These are phyloP conservation scores for Gymnocypris eckloni DNA, from an alignment of 2,797 vertebrate genomes.

Conservation along the genomic window DNA sequence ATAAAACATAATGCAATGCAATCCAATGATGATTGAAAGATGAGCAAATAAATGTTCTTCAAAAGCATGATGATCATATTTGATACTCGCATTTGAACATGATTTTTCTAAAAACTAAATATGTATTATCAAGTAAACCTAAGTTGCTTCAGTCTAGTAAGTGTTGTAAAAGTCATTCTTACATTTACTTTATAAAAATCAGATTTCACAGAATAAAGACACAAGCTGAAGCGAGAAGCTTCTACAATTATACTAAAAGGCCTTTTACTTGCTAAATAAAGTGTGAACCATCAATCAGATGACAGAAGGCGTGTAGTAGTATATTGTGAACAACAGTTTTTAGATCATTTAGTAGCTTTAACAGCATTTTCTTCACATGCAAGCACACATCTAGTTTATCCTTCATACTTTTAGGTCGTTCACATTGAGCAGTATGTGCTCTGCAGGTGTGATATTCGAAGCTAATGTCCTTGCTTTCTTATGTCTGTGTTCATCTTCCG, in stretches of 20 bases:
- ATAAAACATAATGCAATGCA: background rate
- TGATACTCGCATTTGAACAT: background rate
- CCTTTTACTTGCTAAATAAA: background rate
- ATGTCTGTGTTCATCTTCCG: conserved; percentile 75
- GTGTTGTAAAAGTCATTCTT: background rate
- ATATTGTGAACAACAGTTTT: background rate
- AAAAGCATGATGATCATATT: background rate
- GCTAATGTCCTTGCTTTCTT: conserved; percentile 77
- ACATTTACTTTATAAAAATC: background rate
- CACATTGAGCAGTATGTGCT: background rate
- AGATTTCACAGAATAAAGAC: background rate
- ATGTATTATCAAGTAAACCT: background rate
- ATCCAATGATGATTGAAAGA: background rate
- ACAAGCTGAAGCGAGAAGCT: background rate
- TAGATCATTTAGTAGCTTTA: background rate
- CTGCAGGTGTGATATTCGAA: conserved; percentile 64
- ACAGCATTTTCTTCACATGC: background rate
- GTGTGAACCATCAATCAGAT: too few species aligned
- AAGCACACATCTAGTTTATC: background rate
- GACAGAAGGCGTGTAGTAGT: background rate
- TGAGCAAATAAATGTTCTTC: background rate
- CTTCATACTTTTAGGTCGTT: background rate
- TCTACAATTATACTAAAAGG: background rate
- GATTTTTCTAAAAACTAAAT: too few species aligned
- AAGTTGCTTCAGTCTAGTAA: background rate